Base-by-base conservation (phyloP, 2,888 invertebrate genomes). In the Nezara viridula region DNA sequence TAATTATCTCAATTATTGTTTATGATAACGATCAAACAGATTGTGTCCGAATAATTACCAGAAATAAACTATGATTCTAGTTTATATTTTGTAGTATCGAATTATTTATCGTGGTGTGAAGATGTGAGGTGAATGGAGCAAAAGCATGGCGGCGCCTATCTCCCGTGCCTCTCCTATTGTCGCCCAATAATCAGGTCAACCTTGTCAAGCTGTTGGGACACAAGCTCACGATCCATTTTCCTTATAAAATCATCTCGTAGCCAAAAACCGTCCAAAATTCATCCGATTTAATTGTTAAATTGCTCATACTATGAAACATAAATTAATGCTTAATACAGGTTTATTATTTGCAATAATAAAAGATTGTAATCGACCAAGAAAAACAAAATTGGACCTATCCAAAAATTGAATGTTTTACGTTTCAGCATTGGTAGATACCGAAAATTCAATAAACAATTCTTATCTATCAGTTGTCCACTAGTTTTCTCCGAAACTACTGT, bases 171-270 rank as follows among this genome's bases (percentile, higher is more conserved):
- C 16, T 19, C 66, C 66, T 73, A 19, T 73, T 73, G 66, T 73
- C 66, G 27, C 37, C 66, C 66, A 73, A 73, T 73, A 73, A 73
- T 73, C 66, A 73, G 66, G 66, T 73, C 66, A 73, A 73, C 66
- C 66, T 73, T 73, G 37, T 73, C 66, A 73, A 12, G 37, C 66
- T 21, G 32, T 73, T 73, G 66, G 66, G 27, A 21, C 66, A 32
- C 66, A 19, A 9, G 19, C 37, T 37, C 37, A 37, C 19, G 19
- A 66, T 19, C 66, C 66, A 73, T 73, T 73, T 73, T 60, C 14
- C 27, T 27, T 32, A 55, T 55, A 55, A 55, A 55, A 55, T 12
- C 3, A 60, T 60, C 60, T 16, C 14, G 27, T 27, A 16, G 4
- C 27, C 12, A 32, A 60, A 60, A 60, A 27, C 14, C 27, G 6